Evolutionary conservation across 2,113 vertebrate genomes (phyloP).

Genomic region (Ceyx cyanopectus): DNA sequence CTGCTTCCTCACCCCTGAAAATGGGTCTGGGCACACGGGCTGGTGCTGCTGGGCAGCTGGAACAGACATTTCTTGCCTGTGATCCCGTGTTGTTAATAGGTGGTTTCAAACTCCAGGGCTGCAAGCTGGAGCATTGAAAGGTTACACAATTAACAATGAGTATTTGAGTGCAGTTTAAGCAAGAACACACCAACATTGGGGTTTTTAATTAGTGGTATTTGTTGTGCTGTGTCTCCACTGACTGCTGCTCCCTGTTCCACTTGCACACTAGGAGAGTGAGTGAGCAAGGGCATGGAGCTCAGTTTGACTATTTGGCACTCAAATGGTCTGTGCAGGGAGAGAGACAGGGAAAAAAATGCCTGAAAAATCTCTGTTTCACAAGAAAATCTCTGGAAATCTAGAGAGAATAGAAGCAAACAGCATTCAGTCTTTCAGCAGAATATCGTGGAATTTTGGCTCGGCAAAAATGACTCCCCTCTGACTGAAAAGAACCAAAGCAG

Average conservation of each 20-base stretch:
- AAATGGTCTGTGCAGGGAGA: background rate
- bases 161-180: background rate
- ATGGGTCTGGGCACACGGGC: background rate
- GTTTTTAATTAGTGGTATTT: background rate
- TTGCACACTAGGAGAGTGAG: background rate
- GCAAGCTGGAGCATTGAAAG: background rate
- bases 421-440: background rate
- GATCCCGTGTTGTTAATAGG: background rate
- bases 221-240: background rate
- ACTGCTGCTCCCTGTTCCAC: background rate
- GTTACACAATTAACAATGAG: background rate
- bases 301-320: background rate
- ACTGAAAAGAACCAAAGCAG: background rate
- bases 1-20: constrained; percentile 45
- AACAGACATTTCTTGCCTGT: background rate
- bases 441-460: background rate
- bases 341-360: background rate
- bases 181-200: background rate
- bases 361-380: background rate
- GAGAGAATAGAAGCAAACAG: background rate
- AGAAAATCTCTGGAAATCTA: background rate
- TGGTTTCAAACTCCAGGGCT: background rate
- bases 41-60: constrained; percentile 3
- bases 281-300: background rate
- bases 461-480: background rate